Evolutionary conservation across 2,888 invertebrate genomes (phyloP).

Genomic region (Folsomia candida): DNA sequence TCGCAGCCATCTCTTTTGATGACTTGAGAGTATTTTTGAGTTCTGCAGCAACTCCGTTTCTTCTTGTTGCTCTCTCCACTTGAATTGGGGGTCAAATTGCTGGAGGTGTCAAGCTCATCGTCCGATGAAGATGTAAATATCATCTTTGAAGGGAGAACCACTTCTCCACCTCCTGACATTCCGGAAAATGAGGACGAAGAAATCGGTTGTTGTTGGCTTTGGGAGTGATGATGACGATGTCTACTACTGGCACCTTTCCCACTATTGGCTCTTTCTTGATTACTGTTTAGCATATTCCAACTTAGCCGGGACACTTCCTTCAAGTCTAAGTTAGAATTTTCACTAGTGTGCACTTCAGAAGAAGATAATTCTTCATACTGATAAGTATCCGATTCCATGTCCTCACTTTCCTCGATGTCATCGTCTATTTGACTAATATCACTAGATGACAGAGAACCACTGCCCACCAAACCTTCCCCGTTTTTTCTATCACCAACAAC

Average conservation of each 20-base stretch:
- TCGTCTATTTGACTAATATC: constrained; percentile 30
- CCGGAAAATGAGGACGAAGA: background rate
- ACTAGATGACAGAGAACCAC: constrained; percentile 38
- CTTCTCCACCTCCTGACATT: constrained; percentile 31
- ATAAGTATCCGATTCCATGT: constrained; percentile 31
- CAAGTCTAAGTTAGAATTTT: constrained; percentile 28
- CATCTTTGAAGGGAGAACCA: constrained; percentile 47
- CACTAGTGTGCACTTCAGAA: constrained; percentile 25
- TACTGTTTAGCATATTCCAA: constrained; percentile 48
- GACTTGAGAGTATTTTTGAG: constrained; percentile 48
- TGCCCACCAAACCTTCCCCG: too few species aligned
- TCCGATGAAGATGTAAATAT: constrained; percentile 45
- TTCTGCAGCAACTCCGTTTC: constrained; percentile 45
- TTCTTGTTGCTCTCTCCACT: constrained; percentile 20
- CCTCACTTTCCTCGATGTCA: constrained; percentile 27
- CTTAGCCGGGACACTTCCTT: constrained; percentile 45
- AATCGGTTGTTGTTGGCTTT: background rate
- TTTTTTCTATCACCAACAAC: constrained; percentile 3
- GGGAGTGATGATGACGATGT: constrained; percentile 1
- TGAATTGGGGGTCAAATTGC: constrained; percentile 28
- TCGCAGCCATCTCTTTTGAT: constrained; percentile 49
- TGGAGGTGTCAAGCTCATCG: constrained; percentile 8
- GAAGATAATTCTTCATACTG: constrained; percentile 29
- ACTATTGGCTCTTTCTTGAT: constrained; percentile 27
- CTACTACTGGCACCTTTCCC: constrained; percentile 1